Percentiles rank a stretch among this genome's conserved stretches.
Conservation (phyloP, 2,888 invertebrate genomes). For the Mechanitis mazaeus region DNA sequence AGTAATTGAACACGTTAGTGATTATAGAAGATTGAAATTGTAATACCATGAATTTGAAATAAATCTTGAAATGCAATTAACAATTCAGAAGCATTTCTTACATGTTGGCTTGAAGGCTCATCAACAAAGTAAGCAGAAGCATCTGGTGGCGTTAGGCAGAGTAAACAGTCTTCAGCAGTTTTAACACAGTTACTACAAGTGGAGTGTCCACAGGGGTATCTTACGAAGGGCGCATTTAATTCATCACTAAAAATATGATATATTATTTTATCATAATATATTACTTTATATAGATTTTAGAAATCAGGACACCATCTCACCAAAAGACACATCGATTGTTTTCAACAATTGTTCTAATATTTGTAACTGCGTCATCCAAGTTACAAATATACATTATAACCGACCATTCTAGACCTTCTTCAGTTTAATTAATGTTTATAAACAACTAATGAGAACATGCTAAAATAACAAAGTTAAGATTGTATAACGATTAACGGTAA, state of each 20-base stretch:
- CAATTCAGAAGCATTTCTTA: conserved; percentile 42
- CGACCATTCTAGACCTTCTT: conserved; percentile 11
- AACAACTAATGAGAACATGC: too few species aligned
- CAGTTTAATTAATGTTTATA: not conserved
- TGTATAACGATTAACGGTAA: too few species aligned
- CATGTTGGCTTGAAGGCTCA: conserved; percentile 39
- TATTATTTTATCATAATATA: conserved; percentile 5
- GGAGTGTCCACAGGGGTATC: conserved; percentile 58
- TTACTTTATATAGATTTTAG: not conserved
- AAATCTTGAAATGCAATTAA: conserved; percentile 47
- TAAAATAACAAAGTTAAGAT: too few species aligned
- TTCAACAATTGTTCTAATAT: conserved; percentile 47
- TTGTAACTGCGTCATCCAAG: conserved; percentile 41
- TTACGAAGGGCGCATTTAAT: conserved; percentile 40
- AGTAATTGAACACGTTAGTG: conserved; percentile 8
- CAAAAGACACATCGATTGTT: conserved; percentile 50
- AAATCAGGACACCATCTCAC: conserved; percentile 37
- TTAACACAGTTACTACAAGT: conserved; percentile 51
- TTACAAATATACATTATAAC: conserved; percentile 33
- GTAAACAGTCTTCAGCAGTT: conserved; percentile 40
- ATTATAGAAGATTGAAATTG: conserved; percentile 2
- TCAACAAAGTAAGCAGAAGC: conserved; percentile 37
- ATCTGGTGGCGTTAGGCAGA: conserved; percentile 44
- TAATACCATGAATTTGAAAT: conserved; percentile 54
- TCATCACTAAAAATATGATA: conserved; percentile 46